Evolutionary conservation across 2,797 vertebrate genomes (phyloP), one percentile per base, ranked within the genome.

Genomic region (Pempheris klunzingeri): DNA sequence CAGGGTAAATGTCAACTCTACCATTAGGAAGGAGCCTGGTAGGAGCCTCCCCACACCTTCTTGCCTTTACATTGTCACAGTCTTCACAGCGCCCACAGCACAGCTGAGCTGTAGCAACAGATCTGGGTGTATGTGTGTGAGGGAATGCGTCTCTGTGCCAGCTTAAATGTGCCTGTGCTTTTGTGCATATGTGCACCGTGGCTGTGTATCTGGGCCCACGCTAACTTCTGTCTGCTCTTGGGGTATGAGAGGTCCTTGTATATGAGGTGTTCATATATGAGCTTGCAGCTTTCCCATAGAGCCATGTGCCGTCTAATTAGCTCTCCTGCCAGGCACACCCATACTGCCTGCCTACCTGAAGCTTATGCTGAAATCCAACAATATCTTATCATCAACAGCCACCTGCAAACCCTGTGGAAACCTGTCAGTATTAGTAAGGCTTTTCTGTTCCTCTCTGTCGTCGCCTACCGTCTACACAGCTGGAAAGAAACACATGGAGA

Each of bases 1-100:
- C 43, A 71, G 87, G 87, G 87, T 90, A 91, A 93, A 93, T 93
- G 92, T 94, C 91, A 93, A 80, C 71, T 78, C 81, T 55, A 61
- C 81, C 89, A 88, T 91, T 89, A 89, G 86, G 68, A 92, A 78
- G 78, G 78, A 85, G 80, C 72, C 85, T 80, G 70, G 83, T 84
- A 79, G 80, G 74, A 84, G 79, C 77, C 83, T 82, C 50, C n/a
- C 67, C 72, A 80, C 72, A 58, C 87, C 84, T 92, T 69, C 83
- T 85, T 81, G 61, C 75, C 75, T 75, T 90, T 77, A 58, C 69
- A 55, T 74, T 53, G 44, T 85, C 84, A 79, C 84, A 71, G 74
- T 81, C 71, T 62, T 90, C 74, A 52, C 38, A 1, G 52, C 77
- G 60, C 90, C 83, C 87, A 90, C 92, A 80, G 74, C 86, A 72